phyloP scores from a whole-genome alignment of 2,888 invertebrate species.

The Eilema sororculum region DNA sequence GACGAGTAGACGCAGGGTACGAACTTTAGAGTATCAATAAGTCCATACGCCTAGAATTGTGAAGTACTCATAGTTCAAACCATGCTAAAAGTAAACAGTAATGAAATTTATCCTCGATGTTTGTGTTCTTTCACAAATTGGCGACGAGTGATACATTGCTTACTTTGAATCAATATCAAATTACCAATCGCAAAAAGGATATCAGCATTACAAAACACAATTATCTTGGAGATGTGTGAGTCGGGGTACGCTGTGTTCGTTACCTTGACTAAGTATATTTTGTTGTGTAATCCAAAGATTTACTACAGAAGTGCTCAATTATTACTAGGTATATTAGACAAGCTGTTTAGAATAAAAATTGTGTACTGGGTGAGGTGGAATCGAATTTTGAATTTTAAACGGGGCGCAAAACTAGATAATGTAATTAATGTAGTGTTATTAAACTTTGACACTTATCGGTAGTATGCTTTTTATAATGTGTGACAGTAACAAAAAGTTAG shows the following conservation, averaged over 20 bases:
- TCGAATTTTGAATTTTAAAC: too few species aligned
- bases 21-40: too few species aligned
- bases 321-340: neutral
- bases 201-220: neutral
- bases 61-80: neutral
- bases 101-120: neutral
- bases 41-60: neutral
- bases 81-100: neutral
- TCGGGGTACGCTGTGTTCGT: too few species aligned
- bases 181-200: neutral
- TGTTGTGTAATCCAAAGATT: too few species aligned
- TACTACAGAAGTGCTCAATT: neutral
- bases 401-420: too few species aligned
- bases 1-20: neutral
- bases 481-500: too few species aligned
- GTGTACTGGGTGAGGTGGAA: too few species aligned
- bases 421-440: too few species aligned
- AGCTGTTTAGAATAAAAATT: too few species aligned
- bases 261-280: too few species aligned
- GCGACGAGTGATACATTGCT: neutral
- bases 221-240: neutral
- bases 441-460: too few species aligned
- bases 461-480: too few species aligned
- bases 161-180: constrained; percentile 1
- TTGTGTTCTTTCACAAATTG: neutral